Conservation (phyloP, 2,113 vertebrate species). For the Pipa parva region DNA sequence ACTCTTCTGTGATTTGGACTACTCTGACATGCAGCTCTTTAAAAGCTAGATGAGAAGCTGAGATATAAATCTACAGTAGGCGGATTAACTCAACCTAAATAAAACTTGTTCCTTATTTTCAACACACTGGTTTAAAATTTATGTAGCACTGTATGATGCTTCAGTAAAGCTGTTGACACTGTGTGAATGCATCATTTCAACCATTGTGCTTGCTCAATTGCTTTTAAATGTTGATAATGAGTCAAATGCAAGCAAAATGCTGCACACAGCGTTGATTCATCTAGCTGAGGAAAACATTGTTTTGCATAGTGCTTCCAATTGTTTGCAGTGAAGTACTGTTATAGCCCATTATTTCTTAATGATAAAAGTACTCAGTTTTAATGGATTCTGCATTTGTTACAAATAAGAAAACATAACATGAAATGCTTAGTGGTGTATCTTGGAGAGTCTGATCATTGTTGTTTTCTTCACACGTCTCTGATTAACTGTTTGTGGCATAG, state of each 20-base stretch:
- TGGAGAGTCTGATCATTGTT: conserved; percentile 1
- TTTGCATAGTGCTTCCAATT: conserved; percentile 13
- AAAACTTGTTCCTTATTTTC: no score
- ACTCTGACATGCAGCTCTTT: no score
- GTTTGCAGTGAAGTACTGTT: conserved; percentile 2
- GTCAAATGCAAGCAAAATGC: conserved; percentile 9
- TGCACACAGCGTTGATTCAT: conserved; percentile 5
- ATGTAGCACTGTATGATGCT: neutral
- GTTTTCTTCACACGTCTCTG: neutral
- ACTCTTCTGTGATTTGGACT: no score
- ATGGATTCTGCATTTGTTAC: conserved; percentile 25
- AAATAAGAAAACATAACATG: conserved; percentile 13
- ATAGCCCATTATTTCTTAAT: conserved; percentile 20
- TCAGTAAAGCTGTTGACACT: neutral
- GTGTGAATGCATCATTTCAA: neutral
- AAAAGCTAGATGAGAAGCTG: no score
- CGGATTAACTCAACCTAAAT: no score
- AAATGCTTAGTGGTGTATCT: conserved; percentile 17
- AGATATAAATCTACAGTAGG: no score
- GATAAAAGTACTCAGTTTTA: conserved; percentile 12
- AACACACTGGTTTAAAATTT: neutral
- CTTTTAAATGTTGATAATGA: conserved; percentile 10
- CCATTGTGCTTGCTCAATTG: conserved; percentile 1
- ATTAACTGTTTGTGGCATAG: neutral
- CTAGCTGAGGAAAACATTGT: conserved; percentile 12